phyloP scores from a whole-genome alignment of 2,113 vertebrate species.

The Atlantisia rogersi region DNA sequence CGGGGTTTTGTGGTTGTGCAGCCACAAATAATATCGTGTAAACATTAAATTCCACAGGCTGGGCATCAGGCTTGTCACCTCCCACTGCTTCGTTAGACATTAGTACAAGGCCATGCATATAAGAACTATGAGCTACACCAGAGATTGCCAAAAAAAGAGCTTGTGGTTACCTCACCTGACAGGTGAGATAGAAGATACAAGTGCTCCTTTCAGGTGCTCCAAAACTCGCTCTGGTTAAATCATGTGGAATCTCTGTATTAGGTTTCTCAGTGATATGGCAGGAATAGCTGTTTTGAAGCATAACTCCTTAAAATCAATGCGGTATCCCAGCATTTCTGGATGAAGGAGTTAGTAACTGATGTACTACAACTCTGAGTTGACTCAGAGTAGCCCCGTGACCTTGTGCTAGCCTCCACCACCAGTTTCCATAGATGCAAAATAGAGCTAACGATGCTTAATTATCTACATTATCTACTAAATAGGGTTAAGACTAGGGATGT shows the following conservation, averaged over 20 bases:
- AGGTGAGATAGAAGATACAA: background rate
- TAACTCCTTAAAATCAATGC: background rate
- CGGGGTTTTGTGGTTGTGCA: background rate
- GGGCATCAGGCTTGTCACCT: background rate
- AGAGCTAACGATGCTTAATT: conserved; percentile 33
- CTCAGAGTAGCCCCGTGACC: background rate
- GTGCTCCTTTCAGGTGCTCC: background rate
- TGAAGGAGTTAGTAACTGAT: background rate
- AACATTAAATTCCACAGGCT: background rate
- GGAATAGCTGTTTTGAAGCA: background rate
- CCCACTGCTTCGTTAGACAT: accelerated
- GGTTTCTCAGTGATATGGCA: background rate
- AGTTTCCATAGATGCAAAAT: conserved; percentile 28
- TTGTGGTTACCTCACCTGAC: background rate
- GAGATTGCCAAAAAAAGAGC: background rate
- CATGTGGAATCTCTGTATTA: background rate
- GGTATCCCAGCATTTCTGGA: background rate
- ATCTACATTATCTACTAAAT: conserved; percentile 38
- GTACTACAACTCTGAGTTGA: background rate
- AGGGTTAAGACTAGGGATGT: conserved; percentile 2
- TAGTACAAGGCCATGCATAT: no score
- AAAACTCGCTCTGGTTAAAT: background rate
- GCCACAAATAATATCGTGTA: background rate
- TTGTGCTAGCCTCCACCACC: background rate
- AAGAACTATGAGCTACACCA: background rate